Evolutionary conservation across 2,797 vertebrate genomes (phyloP), one percentile per base, ranked within the genome.

Genomic region (Carduelis carduelis): DNA sequence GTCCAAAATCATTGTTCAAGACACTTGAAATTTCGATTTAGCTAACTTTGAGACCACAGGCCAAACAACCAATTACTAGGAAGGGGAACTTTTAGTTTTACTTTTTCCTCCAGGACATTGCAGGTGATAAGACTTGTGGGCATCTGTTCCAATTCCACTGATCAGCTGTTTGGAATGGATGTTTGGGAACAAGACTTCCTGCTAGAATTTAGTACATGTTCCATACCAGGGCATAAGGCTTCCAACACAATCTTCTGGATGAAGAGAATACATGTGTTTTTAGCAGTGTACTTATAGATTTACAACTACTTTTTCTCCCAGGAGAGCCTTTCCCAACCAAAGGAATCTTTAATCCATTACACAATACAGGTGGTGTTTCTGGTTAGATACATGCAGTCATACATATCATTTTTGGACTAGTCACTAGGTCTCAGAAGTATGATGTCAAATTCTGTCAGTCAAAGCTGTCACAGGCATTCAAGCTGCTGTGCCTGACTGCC

Each of bases 31-130:
- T 37, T 52, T 46, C 5, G 1, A 17, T 10, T 68, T 34, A 41
- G 5, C 61, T 60, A 27, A 63, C 35, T 68, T 24, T 22, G 14
- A n/a, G 76, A 84, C 21, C 7, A 55, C 26, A 64, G 21, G 30
- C 5, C 12, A 80, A 39, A 59, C 27, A 43, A 35, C 0, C 0
- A 1, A 59, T 41, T 72, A 68, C 11, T n/a, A 83, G 18, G 11
- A 57, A 52, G 24, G 30, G 5, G 14, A 46, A 18, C 28, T 49
- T 69, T 80, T 56, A 55, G 21, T 74, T 74, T 44, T 14, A 39
- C 14, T 39, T 87, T 27, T 53, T 61, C 22, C 34, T 75, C 17
- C 23, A 70, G 19, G 14, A 77, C 15, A 83, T 0, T 65, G 28
- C n/a, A 80, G 22, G 30, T 49, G 37, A 4, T 12, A 39, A 32